Percentiles rank a stretch among this genome's conserved stretches.
These are phyloP conservation scores for Portevinia maculata DNA, from an alignment of 2,888 invertebrate genomes.

Conservation along the genomic window DNA sequence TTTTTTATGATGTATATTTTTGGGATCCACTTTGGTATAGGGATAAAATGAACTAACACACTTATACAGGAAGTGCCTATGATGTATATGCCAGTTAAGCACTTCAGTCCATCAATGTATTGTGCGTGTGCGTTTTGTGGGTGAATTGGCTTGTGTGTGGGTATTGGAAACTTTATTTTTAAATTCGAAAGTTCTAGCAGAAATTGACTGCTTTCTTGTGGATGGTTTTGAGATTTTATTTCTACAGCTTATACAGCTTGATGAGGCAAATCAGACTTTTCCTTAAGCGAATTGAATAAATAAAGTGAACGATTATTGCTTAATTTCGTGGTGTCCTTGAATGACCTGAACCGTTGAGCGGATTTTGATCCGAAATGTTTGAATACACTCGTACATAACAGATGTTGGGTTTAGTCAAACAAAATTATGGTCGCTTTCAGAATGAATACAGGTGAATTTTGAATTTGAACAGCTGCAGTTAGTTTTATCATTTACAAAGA, in stretches of 20 bases:
- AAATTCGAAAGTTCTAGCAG: not conserved
- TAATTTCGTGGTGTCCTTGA: not conserved
- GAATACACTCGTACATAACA: too few species aligned
- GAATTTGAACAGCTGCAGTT: too few species aligned
- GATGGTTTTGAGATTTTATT: not conserved
- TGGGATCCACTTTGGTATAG: not conserved
- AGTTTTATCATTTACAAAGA: too few species aligned
- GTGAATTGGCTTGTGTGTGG: not conserved
- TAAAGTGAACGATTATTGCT: too few species aligned
- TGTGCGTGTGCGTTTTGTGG: not conserved
- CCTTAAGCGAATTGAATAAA: too few species aligned
- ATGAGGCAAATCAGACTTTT: too few species aligned
- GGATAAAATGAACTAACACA: not conserved
- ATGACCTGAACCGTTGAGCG: not conserved
- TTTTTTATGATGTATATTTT: constrained; percentile 47
- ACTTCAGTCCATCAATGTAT: not conserved
- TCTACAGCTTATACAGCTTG: too few species aligned
- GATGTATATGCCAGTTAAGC: not conserved
- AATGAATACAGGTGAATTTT: too few species aligned
- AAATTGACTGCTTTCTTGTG: not conserved
- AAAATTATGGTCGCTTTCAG: too few species aligned
- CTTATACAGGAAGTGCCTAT: not conserved
- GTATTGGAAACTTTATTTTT: not conserved
- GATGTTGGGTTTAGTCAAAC: too few species aligned
- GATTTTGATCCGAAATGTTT: not conserved